A percentile compares a stretch with the other conserved stretches of the same genome.
These are phyloP conservation scores for Pogonognathellus flavescens DNA, from an alignment of 1,140 invertebrate species.

Conservation along the genomic window DNA sequence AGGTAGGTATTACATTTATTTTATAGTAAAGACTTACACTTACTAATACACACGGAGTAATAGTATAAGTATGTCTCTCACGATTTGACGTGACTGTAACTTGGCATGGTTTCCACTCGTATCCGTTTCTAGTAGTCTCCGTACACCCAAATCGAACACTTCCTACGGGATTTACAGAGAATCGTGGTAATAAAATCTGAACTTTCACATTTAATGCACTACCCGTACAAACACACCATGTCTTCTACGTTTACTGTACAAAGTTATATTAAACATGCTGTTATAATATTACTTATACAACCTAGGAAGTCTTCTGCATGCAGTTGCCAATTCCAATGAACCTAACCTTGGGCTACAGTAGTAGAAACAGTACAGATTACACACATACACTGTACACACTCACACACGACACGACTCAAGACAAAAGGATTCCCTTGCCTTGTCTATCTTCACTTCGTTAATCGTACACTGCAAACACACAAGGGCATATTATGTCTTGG, in stretches of 20 bases:
- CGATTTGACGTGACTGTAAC: conserved; percentile 5
- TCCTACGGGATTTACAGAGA: conserved; percentile 25
- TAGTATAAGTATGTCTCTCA: conserved; percentile 2
- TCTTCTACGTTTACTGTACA: too few relatives aligned
- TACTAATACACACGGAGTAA: neutral
- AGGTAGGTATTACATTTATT: neutral
- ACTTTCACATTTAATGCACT: conserved; percentile 45
- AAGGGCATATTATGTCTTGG: neutral
- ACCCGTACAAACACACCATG: neutral
- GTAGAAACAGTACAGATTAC: neutral
- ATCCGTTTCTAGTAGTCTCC: conserved; percentile 17
- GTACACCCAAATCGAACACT: conserved; percentile 13
- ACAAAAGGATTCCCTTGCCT: neutral
- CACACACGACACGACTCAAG: neutral
- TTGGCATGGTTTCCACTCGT: neutral
- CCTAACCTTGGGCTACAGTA: conserved; percentile 19
- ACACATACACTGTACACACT: neutral
- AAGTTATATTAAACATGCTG: too few relatives aligned
- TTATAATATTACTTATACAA: too few relatives aligned
- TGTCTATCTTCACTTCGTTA: neutral
- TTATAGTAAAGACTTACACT: too few relatives aligned
- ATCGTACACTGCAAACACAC: neutral
- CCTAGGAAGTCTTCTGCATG: neutral
- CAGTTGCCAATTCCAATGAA: conserved; percentile 42
- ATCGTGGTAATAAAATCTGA: conserved; percentile 37